Base-by-base conservation (phyloP, 2,113 vertebrate genomes). In the Prinia subflava region DNA sequence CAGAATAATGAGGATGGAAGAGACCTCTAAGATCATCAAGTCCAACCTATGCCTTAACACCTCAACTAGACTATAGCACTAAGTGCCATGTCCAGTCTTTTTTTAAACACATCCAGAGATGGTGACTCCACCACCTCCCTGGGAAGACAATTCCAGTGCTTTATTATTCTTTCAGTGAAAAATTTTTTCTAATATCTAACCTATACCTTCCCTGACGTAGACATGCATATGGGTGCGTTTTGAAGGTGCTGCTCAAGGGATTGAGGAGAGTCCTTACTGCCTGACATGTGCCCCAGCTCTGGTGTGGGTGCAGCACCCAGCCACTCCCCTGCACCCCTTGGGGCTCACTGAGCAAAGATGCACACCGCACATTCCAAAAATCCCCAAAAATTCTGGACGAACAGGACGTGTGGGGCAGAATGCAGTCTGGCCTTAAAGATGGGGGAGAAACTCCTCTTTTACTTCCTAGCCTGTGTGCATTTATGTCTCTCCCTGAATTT, bases 201-300 rank as follows among this genome's bases (percentile, higher is more conserved):
- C n/a, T n/a, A n/a, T n/a, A n/a, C n/a, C n/a, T n/a, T n/a, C n/a
- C n/a, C n/a, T n/a, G n/a, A n/a, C n/a, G n/a, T n/a, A n/a, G n/a
- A n/a, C n/a, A n/a, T n/a, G n/a, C n/a, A n/a, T 3, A 3, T 17
- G 22, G 10, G 7, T 41, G 2, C 1, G 0, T 62, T 76, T 63
- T 39, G 37, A 52, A 87, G 33, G 18, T 47, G 41, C 55, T 81
- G 5, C 23, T 35, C 3, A 12, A 25, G 49, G 28, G 28, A 3
- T 12, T 41, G 46, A 78, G 83, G 62, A 63, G 71, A 3, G 8
- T 5, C 39, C 24, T 63, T 41, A 2, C 18, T 9, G 28, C 37
- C 56, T 62, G 62, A 12, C 37, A 10, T 2, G 10, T 47, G 25
- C n/a, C 19, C 37, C 5, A 12, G 37, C 0, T 0, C 15, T 49